Evolutionary conservation across 1,140 invertebrate species (phyloP).

Genomic region (Eurosta solidaginis): DNA sequence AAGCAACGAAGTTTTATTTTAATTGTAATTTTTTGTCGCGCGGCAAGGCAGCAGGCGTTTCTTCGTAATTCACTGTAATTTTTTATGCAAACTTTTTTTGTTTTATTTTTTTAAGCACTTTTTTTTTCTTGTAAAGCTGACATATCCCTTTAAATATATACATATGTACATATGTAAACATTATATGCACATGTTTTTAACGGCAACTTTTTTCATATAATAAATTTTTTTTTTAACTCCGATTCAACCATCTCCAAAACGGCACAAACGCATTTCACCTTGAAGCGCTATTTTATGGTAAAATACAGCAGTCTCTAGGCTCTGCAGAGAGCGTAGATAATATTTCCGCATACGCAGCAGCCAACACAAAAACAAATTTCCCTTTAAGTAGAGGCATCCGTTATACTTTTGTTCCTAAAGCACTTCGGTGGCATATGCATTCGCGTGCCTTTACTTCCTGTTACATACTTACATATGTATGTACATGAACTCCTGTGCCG

Average conservation of each 20-base stretch:
- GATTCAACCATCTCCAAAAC: too few species aligned
- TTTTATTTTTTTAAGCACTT: neutral
- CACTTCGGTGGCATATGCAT: neutral
- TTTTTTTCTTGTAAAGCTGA: neutral
- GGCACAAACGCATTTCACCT: constrained; percentile 2
- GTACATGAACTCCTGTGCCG: too few species aligned
- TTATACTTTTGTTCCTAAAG: neutral
- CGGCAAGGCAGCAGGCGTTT: neutral
- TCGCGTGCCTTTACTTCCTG: constrained; percentile 9
- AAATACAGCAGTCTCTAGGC: neutral
- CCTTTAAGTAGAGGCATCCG: neutral
- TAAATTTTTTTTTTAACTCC: too few species aligned
- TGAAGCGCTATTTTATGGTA: neutral
- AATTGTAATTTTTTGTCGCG: neutral
- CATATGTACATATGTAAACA: too few species aligned
- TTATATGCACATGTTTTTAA: too few species aligned
- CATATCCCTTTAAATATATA: too few species aligned
- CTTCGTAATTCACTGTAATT: neutral
- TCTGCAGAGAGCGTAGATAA: neutral
- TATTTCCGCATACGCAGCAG: neutral
- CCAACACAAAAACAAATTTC: neutral
- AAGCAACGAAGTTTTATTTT: neutral
- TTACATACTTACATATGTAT: neutral
- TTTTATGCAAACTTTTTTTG: neutral
- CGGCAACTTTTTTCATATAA: too few species aligned